phyloP scores from a whole-genome alignment of 2,797 vertebrate species.

The Amblyraja radiata region DNA sequence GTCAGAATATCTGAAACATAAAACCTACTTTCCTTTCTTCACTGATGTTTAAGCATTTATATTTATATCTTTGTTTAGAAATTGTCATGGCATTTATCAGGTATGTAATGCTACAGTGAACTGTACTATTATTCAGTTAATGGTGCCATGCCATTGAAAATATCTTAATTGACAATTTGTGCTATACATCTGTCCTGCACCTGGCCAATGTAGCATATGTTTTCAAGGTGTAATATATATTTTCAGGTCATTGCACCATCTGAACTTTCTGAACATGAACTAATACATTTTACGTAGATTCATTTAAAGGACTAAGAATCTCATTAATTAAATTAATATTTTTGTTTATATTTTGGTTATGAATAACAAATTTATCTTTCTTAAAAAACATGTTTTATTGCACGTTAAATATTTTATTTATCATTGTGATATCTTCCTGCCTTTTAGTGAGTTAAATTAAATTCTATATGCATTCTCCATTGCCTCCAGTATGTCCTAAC shows the following conservation, averaged over 20 bases:
- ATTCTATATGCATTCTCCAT: not conserved
- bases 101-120: not conserved
- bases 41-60: not conserved
- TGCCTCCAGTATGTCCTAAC: not conserved
- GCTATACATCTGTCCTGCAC: not conserved
- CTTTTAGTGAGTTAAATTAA: not conserved
- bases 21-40: not conserved
- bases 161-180: not conserved
- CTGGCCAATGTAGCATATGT: not conserved
- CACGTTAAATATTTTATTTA: not conserved
- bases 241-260: not conserved
- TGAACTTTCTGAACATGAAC: not conserved
- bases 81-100: not conserved
- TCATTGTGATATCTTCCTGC: not conserved
- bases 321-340: not conserved
- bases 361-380: not conserved
- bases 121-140: not conserved
- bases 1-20: not conserved
- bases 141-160: not conserved
- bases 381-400: not conserved
- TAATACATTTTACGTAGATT: too few relatives aligned
- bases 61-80: not conserved
- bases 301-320: not conserved
- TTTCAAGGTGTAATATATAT: not conserved
- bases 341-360: too few relatives aligned